Evolutionary conservation across 1,140 invertebrate genomes (phyloP), one percentile per base, ranked within the genome.

Genomic region (Nymphalis io): DNA sequence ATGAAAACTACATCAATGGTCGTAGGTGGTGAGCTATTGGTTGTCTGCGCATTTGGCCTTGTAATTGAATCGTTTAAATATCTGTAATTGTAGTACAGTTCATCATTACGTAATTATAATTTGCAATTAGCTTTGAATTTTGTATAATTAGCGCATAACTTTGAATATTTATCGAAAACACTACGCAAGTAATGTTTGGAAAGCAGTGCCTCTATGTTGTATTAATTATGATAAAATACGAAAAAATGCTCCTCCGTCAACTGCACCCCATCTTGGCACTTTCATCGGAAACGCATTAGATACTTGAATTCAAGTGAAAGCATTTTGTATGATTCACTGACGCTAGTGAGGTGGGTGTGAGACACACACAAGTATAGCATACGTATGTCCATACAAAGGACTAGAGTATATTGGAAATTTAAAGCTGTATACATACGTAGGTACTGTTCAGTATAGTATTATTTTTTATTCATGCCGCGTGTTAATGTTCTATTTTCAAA

Each of bases 281-380:
- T 69, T 63, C 67, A 70, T 70, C 68, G 68, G 68, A 70, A 70
- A 70, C 62, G 62, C 68, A 70, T 70, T 70, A 65, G 62, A 70
- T 60, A 51, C 68, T 65, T 62, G 62, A 55, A 70, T 70, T 40
- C 39, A 70, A 70, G 68, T 70, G 68, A 70, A 70, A 70, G 62
- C 68, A 65, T 70, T 70, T 60, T 53, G 68, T 70, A 60, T 60
- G 62, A 65, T 65, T 70, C 68, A 65, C 68, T 65, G 62, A 38
- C 42, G 64, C 40, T 18, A 21, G 55, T 16, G 16, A 46, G 27
- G 61, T 70, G 55, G 68, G 68, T 38, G 68, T 60, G 38, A 65
- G 20, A 59, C n/a, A 59, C 55, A 16, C 59, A 63, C 64, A 48
- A 21, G 21, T n/a, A 39, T 33, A 15, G 40, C 33, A 27, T n/a